phyloP scores from a whole-genome alignment of 2,888 invertebrate genomes.

The Taphrorychus bicolor region DNA sequence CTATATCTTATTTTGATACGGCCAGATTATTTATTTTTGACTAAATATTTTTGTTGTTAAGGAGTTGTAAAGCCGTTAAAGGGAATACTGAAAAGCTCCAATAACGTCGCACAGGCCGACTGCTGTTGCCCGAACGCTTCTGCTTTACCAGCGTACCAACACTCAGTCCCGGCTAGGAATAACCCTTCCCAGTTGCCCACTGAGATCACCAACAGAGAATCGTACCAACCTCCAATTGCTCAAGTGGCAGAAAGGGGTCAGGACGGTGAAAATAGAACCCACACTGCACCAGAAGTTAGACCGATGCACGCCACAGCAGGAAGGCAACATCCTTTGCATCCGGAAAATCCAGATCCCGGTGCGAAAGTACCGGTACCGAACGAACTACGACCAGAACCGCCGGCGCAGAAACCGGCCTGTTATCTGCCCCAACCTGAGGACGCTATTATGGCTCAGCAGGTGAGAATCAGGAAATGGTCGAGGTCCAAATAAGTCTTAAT shows the following conservation, averaged over 20 bases:
- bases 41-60: constrained; percentile 6
- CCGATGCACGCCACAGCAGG: constrained; percentile 43
- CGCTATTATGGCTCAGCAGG: constrained; percentile 51
- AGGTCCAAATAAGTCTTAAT: not conserved
- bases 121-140: constrained; percentile 23
- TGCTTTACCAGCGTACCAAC: no score
- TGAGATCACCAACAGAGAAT: not conserved
- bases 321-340: constrained; percentile 23
- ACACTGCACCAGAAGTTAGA: not conserved
- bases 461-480: no score
- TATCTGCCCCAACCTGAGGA: constrained; percentile 66
- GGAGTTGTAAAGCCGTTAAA: constrained; percentile 21
- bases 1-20: no score
- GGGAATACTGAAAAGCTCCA: constrained; percentile 30
- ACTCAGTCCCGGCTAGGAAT: not conserved
- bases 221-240: not conserved
- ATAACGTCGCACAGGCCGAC: not conserved
- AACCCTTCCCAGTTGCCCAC: not conserved
- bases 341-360: constrained; percentile 17
- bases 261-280: not conserved
- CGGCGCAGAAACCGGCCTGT: constrained; percentile 48
- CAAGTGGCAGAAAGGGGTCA: no score
- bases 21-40: not conserved
- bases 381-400: constrained; percentile 18
- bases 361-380: constrained; percentile 38